Base-by-base conservation (phyloP, 2,113 vertebrate species). In the Cygnus buccinator region DNA sequence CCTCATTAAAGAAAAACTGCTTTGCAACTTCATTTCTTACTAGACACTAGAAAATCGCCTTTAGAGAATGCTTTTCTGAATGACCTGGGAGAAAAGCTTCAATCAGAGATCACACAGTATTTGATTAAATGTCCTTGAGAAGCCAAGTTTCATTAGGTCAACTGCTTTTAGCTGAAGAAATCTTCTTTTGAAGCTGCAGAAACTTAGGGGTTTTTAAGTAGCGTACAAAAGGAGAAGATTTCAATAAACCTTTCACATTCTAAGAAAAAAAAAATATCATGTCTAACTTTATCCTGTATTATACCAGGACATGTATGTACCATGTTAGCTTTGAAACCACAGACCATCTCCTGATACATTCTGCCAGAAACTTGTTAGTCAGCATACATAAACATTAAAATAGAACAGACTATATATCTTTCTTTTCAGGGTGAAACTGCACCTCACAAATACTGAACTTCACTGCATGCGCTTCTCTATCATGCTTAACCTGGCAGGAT, bases 131-230 rank as follows among this genome's bases (percentile, higher is more conserved):
- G 21, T 43, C 26, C 43, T 46, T n/a, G n/a, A 67, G 67, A 80
- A 90, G 13, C 2, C 23, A 75, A 22, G 3, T 80, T 90, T 77
- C 29, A 48, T 63, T 20, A 62, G 22, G 14, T 50, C 21, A 63
- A 11, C 7, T 37, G 16, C 14, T 85, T 84, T 58, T 68, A 82
- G 35, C 3, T 52, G 21, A 76, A 6, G 33, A 50, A 87, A 22
- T 25, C 6, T 48, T 66, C 13, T 71, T 86, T 35, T 41, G n/a
- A 31, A 73, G 31, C 16, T 73, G 26, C 13, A 83, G 8, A 81
- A 79, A 43, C 8, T 28, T 65, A 11, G 1, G 52, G 3, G 1
- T 0, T 20, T 79, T 17, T 80, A 54, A 50, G 2, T 22, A 41
- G 3, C 3, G 3, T 17, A 19, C 39, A 25, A 15, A n/a, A 77